These are phyloP conservation scores for Scytalopus superciliaris DNA, from an alignment of 2,113 vertebrate species.

Conservation along the genomic window DNA sequence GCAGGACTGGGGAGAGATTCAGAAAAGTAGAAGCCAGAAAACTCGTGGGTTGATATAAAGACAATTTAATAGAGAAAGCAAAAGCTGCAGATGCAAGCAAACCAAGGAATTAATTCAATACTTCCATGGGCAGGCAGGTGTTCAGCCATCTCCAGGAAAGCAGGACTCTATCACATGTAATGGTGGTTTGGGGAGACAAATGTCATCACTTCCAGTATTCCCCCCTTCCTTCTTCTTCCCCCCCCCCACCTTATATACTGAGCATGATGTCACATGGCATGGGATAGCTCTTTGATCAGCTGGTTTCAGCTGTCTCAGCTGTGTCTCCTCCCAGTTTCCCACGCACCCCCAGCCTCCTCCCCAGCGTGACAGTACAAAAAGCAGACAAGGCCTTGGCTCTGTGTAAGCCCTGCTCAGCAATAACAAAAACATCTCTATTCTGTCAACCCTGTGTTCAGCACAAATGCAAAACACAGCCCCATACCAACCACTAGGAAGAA, in stretches of 20 bases:
- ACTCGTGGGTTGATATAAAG: background rate
- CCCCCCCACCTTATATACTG: too few species aligned
- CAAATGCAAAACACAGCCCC: too few species aligned
- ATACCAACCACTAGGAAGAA: too few species aligned
- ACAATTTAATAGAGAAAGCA: background rate
- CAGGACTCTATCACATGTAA: background rate
- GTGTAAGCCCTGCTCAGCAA: too few species aligned
- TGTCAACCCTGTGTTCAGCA: too few species aligned
- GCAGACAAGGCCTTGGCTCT: background rate
- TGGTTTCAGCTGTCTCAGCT: background rate
- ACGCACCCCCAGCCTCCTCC: background rate
- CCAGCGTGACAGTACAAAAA: background rate
- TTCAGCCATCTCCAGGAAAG: background rate
- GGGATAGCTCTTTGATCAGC: background rate
- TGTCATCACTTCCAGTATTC: accelerated
- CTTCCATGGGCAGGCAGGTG: background rate
- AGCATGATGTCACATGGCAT: background rate
- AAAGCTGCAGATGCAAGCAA: background rate
- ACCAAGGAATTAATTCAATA: background rate
- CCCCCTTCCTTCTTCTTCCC: accelerated
- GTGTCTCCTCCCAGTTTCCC: background rate
- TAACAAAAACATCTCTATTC: too few species aligned
- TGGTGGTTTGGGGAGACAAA: background rate
- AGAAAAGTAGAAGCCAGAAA: background rate
- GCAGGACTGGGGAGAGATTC: background rate